Evolutionary conservation across 2,113 vertebrate species (phyloP).

Genomic region (Puntigrus tetrazona): DNA sequence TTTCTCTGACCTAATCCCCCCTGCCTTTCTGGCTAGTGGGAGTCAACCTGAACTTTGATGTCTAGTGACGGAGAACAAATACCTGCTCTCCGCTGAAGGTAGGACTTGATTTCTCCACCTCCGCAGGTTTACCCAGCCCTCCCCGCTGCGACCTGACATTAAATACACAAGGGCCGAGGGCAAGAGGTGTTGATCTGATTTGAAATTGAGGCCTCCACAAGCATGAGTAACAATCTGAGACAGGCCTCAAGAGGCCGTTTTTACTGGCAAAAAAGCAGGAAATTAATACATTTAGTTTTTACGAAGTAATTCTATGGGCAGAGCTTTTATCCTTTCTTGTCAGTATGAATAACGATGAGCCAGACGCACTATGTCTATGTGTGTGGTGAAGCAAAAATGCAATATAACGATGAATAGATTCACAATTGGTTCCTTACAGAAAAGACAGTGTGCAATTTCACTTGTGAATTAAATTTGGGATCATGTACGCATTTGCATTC

Average conservation of each 20-base stretch:
- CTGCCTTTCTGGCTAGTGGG: constrained; percentile 19
- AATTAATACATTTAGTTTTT: not conserved
- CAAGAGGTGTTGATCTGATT: constrained; percentile 2
- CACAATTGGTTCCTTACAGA: not conserved
- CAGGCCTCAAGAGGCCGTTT: constrained; percentile 5
- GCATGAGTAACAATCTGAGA: constrained; percentile 19
- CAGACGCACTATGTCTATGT: not conserved
- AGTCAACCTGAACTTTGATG: constrained; percentile 48
- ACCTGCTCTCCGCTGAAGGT: constrained; percentile 33
- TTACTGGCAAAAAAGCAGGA: constrained; percentile 7
- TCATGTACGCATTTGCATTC: not conserved
- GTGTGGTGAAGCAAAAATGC: constrained; percentile 8
- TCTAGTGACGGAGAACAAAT: constrained; percentile 53
- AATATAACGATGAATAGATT: not conserved
- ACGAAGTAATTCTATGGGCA: not conserved
- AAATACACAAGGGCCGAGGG: constrained; percentile 15
- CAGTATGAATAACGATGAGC: not conserved
- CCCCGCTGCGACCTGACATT: not conserved
- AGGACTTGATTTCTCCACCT: constrained; percentile 28
- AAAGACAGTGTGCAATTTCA: not conserved
- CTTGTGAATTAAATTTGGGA: not conserved
- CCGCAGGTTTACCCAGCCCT: constrained; percentile 10
- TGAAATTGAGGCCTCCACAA: constrained; percentile 1
- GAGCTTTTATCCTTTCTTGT: not conserved
- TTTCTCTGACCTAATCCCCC: constrained; percentile 36